Base-by-base conservation (phyloP, 2,888 invertebrate genomes). In the Phrixothrix hirtus region DNA sequence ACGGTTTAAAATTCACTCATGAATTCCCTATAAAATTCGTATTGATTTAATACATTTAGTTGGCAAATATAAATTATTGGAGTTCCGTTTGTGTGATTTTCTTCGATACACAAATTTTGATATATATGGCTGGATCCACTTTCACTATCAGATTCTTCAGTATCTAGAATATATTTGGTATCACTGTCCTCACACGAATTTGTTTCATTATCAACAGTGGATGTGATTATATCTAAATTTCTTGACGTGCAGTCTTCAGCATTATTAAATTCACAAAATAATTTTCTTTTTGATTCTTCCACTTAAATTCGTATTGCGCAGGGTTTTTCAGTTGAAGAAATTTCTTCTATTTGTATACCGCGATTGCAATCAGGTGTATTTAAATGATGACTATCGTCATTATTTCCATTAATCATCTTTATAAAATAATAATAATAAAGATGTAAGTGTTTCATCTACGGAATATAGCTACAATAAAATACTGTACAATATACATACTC, bases 331-430 rank as follows among this genome's bases (percentile, higher is more conserved):
- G 7, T 21, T 21, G 25, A 21, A 5, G 25, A 21, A 4, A 7
- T 21, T 37, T 37, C 10, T 36, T 37, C 10, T 6, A 41, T 15
- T 32, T 34, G 15, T 7, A 27, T 12, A 12, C 29, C 3, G 7
- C 14, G 15, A 39, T 34, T 32, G 12, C 5, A 21, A 21, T 21
- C 4, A 21, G 25, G 25, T 4, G 25, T 21, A 21, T 4, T 7
- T 5, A 7, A 21, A 21, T 5, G 7, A 21, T 7, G 7, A 5
- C 25, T 21, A 21, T 7, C 7, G 25, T 7, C 7, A 15, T 10
- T 41, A 27, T 14, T 45, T 76, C 71, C 55, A 75, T 75, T 61
- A 72, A 75, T 63, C 21, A 6, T 11, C 61, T 75, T 26, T 73
- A 71, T 43, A 77, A 16, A n/a, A n/a, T n/a, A n/a, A n/a, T n/a